Conservation (phyloP, 1,140 invertebrate genomes). For the Bombus waltoni region DNA sequence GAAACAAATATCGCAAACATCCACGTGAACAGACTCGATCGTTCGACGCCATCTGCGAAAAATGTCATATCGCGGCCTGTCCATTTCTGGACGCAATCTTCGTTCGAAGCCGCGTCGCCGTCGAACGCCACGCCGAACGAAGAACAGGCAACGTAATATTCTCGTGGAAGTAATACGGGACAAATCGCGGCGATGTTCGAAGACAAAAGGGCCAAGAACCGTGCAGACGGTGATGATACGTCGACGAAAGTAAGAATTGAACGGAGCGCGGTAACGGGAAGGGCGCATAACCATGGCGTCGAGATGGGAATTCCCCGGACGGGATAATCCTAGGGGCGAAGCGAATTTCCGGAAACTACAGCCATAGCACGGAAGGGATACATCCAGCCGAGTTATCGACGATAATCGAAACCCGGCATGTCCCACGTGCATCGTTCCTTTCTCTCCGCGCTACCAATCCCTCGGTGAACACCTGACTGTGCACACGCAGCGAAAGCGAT, state of each 20-base stretch:
- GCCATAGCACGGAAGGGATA: slow-evolving; percentile 63
- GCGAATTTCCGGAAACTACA: slow-evolving; percentile 70
- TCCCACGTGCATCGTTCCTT: slow-evolving; percentile 71
- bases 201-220: slow-evolving; percentile 40
- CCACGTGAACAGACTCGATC: not conserved
- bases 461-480: slow-evolving; percentile 11
- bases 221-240: not conserved
- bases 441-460: slow-evolving; percentile 32
- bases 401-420: slow-evolving; percentile 69
- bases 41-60: not conserved
- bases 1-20: slow-evolving; percentile 69
- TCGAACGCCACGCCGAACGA: no score
- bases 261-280: not conserved
- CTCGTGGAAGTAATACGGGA: slow-evolving; percentile 61
- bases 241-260: slow-evolving; percentile 1
- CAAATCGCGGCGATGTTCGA: slow-evolving; percentile 55
- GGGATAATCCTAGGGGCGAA: slow-evolving; percentile 67
- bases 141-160: slow-evolving; percentile 29
- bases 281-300: slow-evolving; percentile 46
- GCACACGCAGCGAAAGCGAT: slow-evolving; percentile 12
- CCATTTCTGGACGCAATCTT: not conserved
- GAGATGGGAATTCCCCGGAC: slow-evolving; percentile 65
- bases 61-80: not conserved
- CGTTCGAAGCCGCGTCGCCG: no score
- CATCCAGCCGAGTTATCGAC: slow-evolving; percentile 69